Percentiles rank a stretch among this genome's conserved stretches.
phyloP scores from a whole-genome alignment of 2,888 invertebrate species.

The Meteorus colon region DNA sequence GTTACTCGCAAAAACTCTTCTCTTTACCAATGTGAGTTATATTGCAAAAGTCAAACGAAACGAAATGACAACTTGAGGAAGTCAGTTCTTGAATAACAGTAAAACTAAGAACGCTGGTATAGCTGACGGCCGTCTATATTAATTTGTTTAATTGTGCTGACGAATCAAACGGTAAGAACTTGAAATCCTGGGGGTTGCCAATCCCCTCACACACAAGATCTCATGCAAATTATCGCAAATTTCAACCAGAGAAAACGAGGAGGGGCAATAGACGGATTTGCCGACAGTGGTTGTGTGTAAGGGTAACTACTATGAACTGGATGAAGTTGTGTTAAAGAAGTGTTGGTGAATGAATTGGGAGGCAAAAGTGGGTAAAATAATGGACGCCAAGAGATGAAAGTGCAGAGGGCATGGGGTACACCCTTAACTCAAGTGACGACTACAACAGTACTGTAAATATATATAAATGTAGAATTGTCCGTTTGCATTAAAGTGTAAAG shows the following conservation, averaged over 20 bases:
- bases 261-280: conserved; percentile 43
- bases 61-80: not conserved
- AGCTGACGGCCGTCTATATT: conserved; percentile 59
- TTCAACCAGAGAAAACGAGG: conserved; percentile 53
- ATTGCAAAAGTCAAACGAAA: conserved; percentile 28
- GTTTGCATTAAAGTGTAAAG: conserved; percentile 62
- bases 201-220: conserved; percentile 6
- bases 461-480: conserved; percentile 53
- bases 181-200: conserved; percentile 47
- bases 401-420: conserved; percentile 50
- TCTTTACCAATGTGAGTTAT: conserved; percentile 1
- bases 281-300: conserved; percentile 45
- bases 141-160: conserved; percentile 71
- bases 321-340: conserved; percentile 35
- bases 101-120: not conserved
- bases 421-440: conserved; percentile 64
- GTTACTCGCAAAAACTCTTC: conserved; percentile 14
- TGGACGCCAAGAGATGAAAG: conserved; percentile 24
- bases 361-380: not conserved
- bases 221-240: conserved; percentile 66
- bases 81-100: not conserved
- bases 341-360: conserved; percentile 32
- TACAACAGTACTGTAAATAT: not conserved
- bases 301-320: conserved; percentile 32
- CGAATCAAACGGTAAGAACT: conserved; percentile 66